Evolutionary conservation across 2,113 vertebrate genomes (phyloP).

Genomic region (Equus quagga): DNA sequence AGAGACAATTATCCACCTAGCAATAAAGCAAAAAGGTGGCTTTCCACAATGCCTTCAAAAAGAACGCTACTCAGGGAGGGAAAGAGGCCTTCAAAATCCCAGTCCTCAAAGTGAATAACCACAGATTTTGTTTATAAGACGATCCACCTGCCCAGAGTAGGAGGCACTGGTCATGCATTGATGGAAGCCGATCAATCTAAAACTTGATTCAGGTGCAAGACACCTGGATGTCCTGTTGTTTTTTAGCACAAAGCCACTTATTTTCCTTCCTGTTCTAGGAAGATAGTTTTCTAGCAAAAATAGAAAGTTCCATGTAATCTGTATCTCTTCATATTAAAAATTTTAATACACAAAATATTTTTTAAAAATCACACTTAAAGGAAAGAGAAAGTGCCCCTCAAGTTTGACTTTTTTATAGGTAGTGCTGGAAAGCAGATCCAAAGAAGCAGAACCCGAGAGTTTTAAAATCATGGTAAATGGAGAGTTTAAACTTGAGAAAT

Average conservation of each 20-base stretch:
- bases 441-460: not conserved
- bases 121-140: not conserved
- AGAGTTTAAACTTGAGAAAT: not conserved
- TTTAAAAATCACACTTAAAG: not conserved
- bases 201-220: not conserved
- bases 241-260: not conserved
- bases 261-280: not conserved
- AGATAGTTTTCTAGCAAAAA: not conserved
- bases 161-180: not conserved
- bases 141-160: not conserved
- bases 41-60: not conserved
- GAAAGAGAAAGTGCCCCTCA: not conserved
- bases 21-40: not conserved
- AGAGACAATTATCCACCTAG: not conserved
- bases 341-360: not conserved
- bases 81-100: not conserved
- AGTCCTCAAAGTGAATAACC: not conserved
- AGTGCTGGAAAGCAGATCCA: not conserved
- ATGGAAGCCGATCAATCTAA: not conserved
- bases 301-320: not conserved
- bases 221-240: rapidly evolving
- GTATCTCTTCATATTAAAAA: not conserved
- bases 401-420: not conserved
- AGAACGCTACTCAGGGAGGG: not conserved
- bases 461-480: not conserved